Evolutionary conservation across 2,113 vertebrate genomes (phyloP).

Genomic region (Asarcornis scutulata): DNA sequence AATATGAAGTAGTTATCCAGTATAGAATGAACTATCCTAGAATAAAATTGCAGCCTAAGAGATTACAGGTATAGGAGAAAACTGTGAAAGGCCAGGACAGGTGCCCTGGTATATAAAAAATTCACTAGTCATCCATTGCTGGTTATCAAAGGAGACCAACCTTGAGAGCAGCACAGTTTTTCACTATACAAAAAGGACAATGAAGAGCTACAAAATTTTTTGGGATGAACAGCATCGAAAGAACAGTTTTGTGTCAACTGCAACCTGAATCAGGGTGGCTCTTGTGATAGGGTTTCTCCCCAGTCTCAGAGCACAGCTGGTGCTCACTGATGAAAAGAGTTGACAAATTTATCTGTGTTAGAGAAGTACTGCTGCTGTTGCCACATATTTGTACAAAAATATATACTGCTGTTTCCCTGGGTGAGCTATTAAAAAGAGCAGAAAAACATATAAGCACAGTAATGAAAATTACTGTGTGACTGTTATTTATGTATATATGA

Average conservation of each 20-base stretch:
- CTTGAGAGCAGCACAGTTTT: accelerated
- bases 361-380: background rate
- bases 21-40: background rate
- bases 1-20: background rate
- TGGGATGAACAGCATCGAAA: background rate
- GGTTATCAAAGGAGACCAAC: background rate
- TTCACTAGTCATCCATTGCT: background rate
- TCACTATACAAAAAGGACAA: background rate
- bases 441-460: background rate
- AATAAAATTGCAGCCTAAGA: background rate
- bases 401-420: background rate
- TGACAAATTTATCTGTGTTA: background rate
- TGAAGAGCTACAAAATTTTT: background rate
- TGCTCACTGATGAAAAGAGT: background rate
- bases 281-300: accelerated
- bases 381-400: background rate
- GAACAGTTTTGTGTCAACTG: background rate
- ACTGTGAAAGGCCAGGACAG: background rate
- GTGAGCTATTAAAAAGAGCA: background rate
- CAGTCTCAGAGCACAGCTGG: background rate
- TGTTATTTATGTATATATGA: accelerated
- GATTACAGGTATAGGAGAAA: background rate
- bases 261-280: background rate
- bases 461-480: background rate
- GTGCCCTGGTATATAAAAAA: background rate